Evolutionary conservation across 2,888 invertebrate genomes (phyloP).

Genomic region (Cephalotes varians): DNA sequence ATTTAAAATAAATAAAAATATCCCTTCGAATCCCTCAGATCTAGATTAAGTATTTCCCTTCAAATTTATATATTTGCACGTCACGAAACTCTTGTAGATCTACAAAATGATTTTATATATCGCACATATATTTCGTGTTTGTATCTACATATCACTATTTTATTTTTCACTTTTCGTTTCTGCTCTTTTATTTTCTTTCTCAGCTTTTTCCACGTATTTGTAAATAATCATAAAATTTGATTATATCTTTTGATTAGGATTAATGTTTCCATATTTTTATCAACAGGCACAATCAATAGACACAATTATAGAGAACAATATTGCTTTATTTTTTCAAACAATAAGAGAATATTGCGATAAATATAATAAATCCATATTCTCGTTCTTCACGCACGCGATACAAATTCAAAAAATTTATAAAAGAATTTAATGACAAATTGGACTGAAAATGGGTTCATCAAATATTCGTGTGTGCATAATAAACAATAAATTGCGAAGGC

Average conservation of each 20-base stretch:
- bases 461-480: neutral
- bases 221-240: neutral
- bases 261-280: neutral
- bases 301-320: neutral
- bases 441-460: neutral
- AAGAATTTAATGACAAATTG: neutral
- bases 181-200: neutral
- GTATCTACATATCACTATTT: conserved; percentile 22
- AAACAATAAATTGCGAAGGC: neutral
- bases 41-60: neutral
- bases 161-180: neutral
- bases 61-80: conserved; percentile 22
- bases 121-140: neutral
- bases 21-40: neutral
- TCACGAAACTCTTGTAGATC: neutral
- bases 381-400: no score
- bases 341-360: neutral
- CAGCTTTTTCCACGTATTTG: neutral
- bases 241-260: neutral
- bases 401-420: neutral
- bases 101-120: conserved; percentile 18
- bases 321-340: neutral
- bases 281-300: neutral
- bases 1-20: neutral
- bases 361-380: neutral